These are phyloP conservation scores for Takifugu ocellatus DNA, from an alignment of 2,797 vertebrate genomes.

Conservation along the genomic window DNA sequence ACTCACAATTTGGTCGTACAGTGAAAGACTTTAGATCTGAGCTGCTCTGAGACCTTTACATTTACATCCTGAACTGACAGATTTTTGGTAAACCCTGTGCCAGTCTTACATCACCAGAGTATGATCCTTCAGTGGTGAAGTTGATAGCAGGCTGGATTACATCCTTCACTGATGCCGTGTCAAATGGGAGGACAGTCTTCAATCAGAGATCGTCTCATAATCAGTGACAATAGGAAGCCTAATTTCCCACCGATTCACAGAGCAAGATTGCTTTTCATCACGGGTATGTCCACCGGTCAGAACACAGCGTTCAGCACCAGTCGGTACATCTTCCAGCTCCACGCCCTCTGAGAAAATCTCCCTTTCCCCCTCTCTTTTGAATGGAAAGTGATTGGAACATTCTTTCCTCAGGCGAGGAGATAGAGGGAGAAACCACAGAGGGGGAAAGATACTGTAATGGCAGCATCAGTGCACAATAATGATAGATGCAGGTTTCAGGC, in stretches of 20 bases:
- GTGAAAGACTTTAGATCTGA: background rate
- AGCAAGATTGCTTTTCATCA: slow-evolving; percentile 20
- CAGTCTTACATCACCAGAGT: too few relatives aligned
- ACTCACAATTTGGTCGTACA: background rate
- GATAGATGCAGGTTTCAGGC: slow-evolving; percentile 54
- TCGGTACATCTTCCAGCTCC: slow-evolving; percentile 37
- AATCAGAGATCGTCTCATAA: slow-evolving; percentile 35
- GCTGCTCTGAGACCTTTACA: too few relatives aligned
- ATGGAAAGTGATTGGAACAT: slow-evolving; percentile 51
- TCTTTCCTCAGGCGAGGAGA: slow-evolving; percentile 48
- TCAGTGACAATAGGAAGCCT: slow-evolving; percentile 18
- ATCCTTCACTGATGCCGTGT: background rate
- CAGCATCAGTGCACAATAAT: slow-evolving; percentile 51
- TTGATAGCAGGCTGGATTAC: background rate
- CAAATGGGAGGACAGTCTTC: slow-evolving; percentile 2
- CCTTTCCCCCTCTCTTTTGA: slow-evolving; percentile 32
- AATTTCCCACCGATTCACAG: slow-evolving; percentile 38
- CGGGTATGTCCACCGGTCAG: slow-evolving; percentile 11
- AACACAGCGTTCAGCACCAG: slow-evolving; percentile 8
- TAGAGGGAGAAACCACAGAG: slow-evolving; percentile 28
- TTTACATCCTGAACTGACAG: too few relatives aligned
- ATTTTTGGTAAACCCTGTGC: too few relatives aligned
- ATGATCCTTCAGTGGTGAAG: background rate
- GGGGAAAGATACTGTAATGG: slow-evolving; percentile 49
- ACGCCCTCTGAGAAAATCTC: slow-evolving; percentile 45